Evolutionary conservation across 2,888 invertebrate species (phyloP).

Genomic region (Perizoma flavofasciatum): DNA sequence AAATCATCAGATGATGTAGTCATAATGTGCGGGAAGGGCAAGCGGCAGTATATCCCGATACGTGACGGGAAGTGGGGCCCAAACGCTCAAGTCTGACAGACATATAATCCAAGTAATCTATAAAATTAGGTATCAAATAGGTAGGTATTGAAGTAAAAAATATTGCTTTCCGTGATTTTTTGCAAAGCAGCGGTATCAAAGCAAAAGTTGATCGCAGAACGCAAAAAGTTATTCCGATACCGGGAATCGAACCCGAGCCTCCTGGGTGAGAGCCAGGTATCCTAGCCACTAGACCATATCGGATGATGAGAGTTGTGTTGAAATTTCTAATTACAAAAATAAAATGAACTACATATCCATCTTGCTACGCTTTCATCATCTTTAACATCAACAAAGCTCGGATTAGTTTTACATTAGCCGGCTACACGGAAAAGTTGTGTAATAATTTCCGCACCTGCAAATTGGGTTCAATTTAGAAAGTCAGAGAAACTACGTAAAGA

Average conservation of each 20-base stretch:
- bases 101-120: no score
- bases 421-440: conserved; percentile 16
- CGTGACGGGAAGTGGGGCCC: no score
- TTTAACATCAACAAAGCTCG: conserved; percentile 21
- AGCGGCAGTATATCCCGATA: no score
- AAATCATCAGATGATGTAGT: no score
- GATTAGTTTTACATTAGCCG: conserved; percentile 20
- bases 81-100: no score
- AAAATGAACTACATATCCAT: neutral
- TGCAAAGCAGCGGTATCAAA: neutral
- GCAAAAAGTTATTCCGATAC: conserved; percentile 52
- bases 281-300: conserved; percentile 87
- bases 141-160: no score
- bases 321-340: neutral
- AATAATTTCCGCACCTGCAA: conserved; percentile 1
- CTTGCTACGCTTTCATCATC: conserved; percentile 18
- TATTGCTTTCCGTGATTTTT: no score
- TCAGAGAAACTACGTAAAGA: no score
- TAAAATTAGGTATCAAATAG: neutral
- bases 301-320: conserved; percentile 30
- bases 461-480: neutral
- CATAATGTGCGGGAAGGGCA: neutral
- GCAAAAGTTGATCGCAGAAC: neutral
- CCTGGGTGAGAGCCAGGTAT: conserved; percentile 89
- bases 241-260: conserved; percentile 85